These are phyloP conservation scores for Suillia variegata DNA, from an alignment of 2,888 invertebrate genomes.

Conservation along the genomic window DNA sequence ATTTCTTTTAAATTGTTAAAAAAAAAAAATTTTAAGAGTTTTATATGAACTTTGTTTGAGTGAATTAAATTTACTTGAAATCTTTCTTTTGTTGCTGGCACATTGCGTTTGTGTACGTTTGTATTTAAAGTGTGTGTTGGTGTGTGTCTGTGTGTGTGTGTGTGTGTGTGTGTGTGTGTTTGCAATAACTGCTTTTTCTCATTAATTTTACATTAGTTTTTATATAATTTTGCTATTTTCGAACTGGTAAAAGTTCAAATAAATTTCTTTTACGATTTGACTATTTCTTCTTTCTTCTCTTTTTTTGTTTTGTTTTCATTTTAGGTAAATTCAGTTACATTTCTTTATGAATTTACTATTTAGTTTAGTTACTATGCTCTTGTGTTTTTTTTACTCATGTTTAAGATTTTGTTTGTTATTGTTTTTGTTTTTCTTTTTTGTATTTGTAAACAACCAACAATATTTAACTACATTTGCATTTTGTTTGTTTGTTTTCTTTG, in stretches of 20 bases:
- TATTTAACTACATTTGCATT: slow-evolving; percentile 1
- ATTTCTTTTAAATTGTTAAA: background rate
- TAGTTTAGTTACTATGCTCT: too few species aligned
- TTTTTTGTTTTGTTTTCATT: too few species aligned
- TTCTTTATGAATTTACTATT: too few species aligned
- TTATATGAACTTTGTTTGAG: slow-evolving; percentile 1
- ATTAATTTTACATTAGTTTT: background rate
- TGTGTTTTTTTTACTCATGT: background rate
- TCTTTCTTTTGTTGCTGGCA: background rate
- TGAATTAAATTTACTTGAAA: too few species aligned
- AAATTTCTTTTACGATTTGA: too few species aligned
- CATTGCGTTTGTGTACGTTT: background rate
- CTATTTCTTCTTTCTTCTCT: too few species aligned
- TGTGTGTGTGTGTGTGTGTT: background rate
- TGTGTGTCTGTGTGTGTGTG: background rate
- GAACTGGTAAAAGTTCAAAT: too few species aligned
- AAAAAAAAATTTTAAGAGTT: background rate
- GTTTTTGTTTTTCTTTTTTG: background rate
- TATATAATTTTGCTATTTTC: too few species aligned
- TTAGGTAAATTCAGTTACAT: too few species aligned
- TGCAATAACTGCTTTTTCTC: background rate
- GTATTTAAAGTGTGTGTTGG: too few species aligned
- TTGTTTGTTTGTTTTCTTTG: background rate
- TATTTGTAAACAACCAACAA: background rate
- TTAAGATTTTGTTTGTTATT: too few species aligned